Base-by-base conservation (phyloP, 2,888 invertebrate species). In the Coronaproctus castanopsis region DNA sequence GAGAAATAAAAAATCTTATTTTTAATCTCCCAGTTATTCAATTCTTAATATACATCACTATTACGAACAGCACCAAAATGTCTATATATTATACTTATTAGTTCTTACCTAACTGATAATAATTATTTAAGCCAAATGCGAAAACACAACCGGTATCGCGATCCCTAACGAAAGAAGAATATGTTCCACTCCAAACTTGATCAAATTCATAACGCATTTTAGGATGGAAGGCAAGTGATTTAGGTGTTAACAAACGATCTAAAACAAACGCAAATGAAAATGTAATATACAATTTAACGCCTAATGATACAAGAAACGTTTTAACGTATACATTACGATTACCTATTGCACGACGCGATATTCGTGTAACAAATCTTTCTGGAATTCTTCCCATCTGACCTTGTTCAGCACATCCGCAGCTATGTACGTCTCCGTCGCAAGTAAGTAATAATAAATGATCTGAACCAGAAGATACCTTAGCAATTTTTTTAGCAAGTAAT, bases 91-190 rank as follows among this genome's bases (percentile, higher is more conserved):
- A n/a, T n/a, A n/a, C n/a, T n/a, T n/a, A n/a, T n/a, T n/a, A n/a
- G n/a, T n/a, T n/a, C n/a, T 24, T 68, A 79, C 92, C 93, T 61
- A 97, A 77, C 71, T 98, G 97, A 68, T 82, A 80, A 69, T 90
- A 96, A 73, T 97, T 97, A 73, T 98, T 98, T 57, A 98, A 79
- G 3, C 93, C 92, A 74, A 83, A 90, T 0, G 85, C 90, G 72
- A 84, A 87, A 65, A 95, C 78, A 54, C 80, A 79, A 24, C 81
- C 80, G 5, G 76, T 78, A 20, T 74, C 74, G 1, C 79, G 77
- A 66, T 83, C 81, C 61, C 80, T 77, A 1, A 80, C 81, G 74
- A 87, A 88, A 1, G 90, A 89, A 57, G 82, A 82, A 72, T 87
- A 91, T 63, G 83, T 81, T 0, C 90, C 88, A 0, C 96, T 86